Evolutionary conservation across 2,113 vertebrate species (phyloP), one percentile per base, ranked within the genome.

Genomic region (Gasterosteus aculeatus): DNA sequence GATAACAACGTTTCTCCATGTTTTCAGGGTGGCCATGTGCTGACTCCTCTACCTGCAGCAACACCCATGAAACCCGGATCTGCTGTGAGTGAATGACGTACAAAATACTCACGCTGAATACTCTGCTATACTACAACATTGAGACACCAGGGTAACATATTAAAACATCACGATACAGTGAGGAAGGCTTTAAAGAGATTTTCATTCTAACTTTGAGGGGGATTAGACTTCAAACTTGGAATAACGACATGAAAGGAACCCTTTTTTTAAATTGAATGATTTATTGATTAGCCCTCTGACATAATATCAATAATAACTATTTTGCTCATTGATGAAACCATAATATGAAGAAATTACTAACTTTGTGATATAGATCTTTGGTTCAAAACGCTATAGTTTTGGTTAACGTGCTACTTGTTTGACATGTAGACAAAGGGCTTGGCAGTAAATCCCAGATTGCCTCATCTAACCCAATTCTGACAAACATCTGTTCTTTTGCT

Each of bases 61-160:
- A 99, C 94, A 1, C 95, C 96, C 49, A 91, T 95, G 94, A 99
- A 99, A 77, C 98, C 98, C 19, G 98, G 98, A 81, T 99, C 98
- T 83, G 97, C 98, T 0, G 98, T 99, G 88, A 97, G 85, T 89
- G 6, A 42, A 33, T 7, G 10, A 64, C 26, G n/a, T 1, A 10
- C 0, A 51, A 47, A 63, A 49, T 1, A 66, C 8, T 18, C 42
- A 14, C 19, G 31, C 12, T 31, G 5, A 31, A 31, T 31, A 10
- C 3, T 51, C 47, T n/a, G 10, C 47, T 51, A 9, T 19, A 49
- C 47, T 14, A 26, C 60, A 65, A n/a, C 44, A 7, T 46, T 10
- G 5, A 7, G 5, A 35, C 0, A 16, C 7, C 10, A 41, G 1
- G 26, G 10, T 9, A 35, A 66, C 15, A 6, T 22, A 12, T 11